phyloP scores from a whole-genome alignment of 2,888 invertebrate species.

The Aphodius sticticus region DNA sequence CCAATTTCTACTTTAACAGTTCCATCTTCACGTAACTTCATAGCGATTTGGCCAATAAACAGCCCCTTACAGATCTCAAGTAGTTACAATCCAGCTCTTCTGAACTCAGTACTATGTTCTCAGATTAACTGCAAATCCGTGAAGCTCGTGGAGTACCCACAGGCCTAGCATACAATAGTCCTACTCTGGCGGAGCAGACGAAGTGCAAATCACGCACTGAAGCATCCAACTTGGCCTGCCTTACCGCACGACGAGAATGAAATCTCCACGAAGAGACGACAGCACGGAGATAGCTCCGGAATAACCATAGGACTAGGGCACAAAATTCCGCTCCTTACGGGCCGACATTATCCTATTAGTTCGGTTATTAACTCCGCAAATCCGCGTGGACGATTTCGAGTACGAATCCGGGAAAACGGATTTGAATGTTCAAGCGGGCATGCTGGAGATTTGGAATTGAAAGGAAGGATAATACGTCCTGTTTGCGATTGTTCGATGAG shows the following conservation, averaged over 20 bases:
- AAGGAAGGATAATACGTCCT: neutral
- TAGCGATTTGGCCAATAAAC: too few relatives aligned
- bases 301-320: neutral
- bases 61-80: too few relatives aligned
- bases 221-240: neutral
- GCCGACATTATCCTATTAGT: constrained; percentile 20
- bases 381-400: neutral
- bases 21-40: too few relatives aligned
- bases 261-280: constrained; percentile 14
- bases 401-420: neutral
- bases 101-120: too few relatives aligned
- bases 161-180: neutral
- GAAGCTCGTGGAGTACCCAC: neutral
- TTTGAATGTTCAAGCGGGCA: neutral
- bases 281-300: neutral
- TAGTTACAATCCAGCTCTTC: too few relatives aligned
- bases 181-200: neutral
- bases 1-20: too few relatives aligned
- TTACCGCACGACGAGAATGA: constrained; percentile 5
- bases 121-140: too few relatives aligned
- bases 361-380: constrained; percentile 20
- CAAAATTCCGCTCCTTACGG: constrained; percentile 14
- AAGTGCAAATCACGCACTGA: constrained; percentile 6
- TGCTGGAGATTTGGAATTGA: neutral
- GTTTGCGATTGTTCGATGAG: neutral